phyloP scores from a whole-genome alignment of 2,888 invertebrate genomes.

The Subacronicta megacephala region DNA sequence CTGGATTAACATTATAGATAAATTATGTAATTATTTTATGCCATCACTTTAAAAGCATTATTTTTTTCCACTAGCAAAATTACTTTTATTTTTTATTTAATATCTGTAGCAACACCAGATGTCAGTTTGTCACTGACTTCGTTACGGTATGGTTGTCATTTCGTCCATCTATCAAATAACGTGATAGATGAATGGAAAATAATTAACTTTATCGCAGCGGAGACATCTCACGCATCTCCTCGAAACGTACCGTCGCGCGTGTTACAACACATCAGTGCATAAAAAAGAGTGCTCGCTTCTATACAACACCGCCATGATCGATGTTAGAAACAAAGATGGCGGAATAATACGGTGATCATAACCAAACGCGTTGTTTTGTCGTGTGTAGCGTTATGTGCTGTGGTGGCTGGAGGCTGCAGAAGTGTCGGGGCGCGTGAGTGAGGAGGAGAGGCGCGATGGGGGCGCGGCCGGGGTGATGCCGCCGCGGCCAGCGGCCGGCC shows the following conservation, averaged over 20 bases:
- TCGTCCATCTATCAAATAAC: slow-evolving; percentile 82
- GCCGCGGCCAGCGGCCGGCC: slow-evolving; percentile 87
- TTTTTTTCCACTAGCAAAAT: slow-evolving; percentile 37
- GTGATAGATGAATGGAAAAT: slow-evolving; percentile 87
- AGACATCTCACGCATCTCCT: slow-evolving; percentile 66
- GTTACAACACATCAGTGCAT: slow-evolving; percentile 65
- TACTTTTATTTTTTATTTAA: slow-evolving; percentile 16
- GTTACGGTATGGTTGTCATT: slow-evolving; percentile 88
- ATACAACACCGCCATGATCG: slow-evolving; percentile 86
- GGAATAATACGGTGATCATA: slow-evolving; percentile 89
- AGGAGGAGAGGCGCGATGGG: slow-evolving; percentile 81
- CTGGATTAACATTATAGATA: too few species aligned
- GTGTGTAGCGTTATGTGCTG: slow-evolving; percentile 86
- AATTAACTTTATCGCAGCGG: slow-evolving; percentile 83
- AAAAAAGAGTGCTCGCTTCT: slow-evolving; percentile 63
- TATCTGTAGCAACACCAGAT: slow-evolving; percentile 63
- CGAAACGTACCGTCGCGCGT: slow-evolving; percentile 69
- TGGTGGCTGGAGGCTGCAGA: slow-evolving; percentile 84
- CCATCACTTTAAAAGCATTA: too few species aligned
- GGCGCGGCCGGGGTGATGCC: slow-evolving; percentile 89
- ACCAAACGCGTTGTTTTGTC: slow-evolving; percentile 81
- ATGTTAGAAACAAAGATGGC: slow-evolving; percentile 90
- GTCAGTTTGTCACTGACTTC: slow-evolving; percentile 89
- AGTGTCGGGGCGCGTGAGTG: slow-evolving; percentile 86
- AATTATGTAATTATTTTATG: too few species aligned